Evolutionary conservation across 2,113 vertebrate species (phyloP).

Genomic region (Neomonachus schauinslandi): DNA sequence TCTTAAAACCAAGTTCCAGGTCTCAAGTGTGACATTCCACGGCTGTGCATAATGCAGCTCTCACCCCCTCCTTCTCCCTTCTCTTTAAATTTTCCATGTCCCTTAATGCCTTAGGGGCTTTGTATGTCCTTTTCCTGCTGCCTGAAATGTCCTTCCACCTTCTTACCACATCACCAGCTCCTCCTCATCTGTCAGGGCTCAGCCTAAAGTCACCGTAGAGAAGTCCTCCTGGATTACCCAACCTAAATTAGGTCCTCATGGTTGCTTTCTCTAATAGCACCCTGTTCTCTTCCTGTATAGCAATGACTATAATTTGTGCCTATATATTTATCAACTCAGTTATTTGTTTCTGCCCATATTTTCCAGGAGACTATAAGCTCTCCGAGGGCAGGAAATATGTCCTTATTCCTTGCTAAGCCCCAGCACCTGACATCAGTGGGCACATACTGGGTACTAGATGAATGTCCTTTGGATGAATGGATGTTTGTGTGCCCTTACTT

Average conservation of each 20-base stretch:
- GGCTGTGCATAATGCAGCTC: fast-evolving
- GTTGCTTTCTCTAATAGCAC: too few relatives aligned
- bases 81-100: not conserved
- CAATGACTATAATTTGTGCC: not conserved
- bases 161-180: not conserved
- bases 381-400: not conserved
- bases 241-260: not conserved
- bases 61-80: too few relatives aligned
- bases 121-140: not conserved
- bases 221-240: not conserved
- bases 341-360: not conserved
- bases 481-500: slow-evolving; percentile 74
- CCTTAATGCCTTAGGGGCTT: not conserved
- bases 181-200: not conserved
- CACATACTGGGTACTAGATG: not conserved
- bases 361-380: not conserved
- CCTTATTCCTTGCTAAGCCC: not conserved
- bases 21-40: fast-evolving
- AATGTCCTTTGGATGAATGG: not conserved
- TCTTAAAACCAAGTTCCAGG: not conserved
- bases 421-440: not conserved
- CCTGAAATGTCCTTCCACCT: not conserved
- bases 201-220: not conserved
- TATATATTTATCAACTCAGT: not conserved
- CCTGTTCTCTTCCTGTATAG: not conserved